These are phyloP conservation scores for Crocidura indochinensis DNA, from an alignment of 2,797 vertebrate genomes.

Conservation along the genomic window DNA sequence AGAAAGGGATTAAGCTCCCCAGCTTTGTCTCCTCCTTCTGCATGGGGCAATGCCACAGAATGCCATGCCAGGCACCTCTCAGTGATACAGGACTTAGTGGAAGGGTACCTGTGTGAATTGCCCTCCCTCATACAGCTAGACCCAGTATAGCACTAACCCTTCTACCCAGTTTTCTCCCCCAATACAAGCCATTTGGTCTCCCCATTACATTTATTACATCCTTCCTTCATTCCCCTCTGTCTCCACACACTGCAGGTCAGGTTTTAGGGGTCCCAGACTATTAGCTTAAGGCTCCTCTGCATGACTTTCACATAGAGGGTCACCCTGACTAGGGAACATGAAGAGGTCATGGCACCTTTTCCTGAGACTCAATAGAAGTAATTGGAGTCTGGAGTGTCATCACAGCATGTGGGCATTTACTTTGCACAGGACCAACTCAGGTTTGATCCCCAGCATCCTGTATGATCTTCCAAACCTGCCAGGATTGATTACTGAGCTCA, in stretches of 20 bases:
- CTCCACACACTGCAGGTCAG: neutral
- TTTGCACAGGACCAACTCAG: no score
- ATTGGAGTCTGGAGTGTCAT: no score
- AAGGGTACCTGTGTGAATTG: neutral
- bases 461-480: no score
- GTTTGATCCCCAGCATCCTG: no score
- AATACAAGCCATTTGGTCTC: neutral
- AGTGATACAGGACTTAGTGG: neutral
- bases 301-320: neutral
- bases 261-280: neutral
- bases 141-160: neutral
- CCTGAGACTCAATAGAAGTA: neutral
- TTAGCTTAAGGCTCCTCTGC: neutral
- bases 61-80: neutral
- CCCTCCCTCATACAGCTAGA: no score
- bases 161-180: neutral
- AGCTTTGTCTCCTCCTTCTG: neutral
- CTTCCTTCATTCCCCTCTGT: neutral
- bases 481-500: no score
- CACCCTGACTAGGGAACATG: neutral
- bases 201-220: neutral
- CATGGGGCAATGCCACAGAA: neutral
- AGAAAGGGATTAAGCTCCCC: neutral
- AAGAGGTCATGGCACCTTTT: neutral
- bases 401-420: no score